Base-by-base conservation (phyloP, 2,888 invertebrate species). In the Dryobota labecula region DNA sequence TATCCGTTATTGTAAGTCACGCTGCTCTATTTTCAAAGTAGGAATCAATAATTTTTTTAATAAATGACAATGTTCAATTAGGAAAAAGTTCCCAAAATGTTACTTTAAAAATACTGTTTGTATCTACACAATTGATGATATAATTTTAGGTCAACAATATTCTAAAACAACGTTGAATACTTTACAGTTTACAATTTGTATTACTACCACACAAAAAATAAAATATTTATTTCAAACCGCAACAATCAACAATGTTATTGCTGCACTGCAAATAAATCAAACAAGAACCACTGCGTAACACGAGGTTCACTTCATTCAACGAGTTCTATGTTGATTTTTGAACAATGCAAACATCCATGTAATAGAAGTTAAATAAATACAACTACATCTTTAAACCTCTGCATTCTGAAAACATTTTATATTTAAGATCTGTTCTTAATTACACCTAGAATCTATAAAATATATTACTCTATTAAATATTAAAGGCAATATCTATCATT, bases 401-500 rank as follows among this genome's bases (percentile, higher is more conserved):
- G 91, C 90, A 92, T 90, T 92, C 90, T 92, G 90, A 91, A 94
- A 94, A 93, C 92, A 91, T 89, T 83, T 91, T 90, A 93, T 91
- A 91, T 89, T 92, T 94, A 92, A 92, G 91, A 94, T 92, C 91
- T 91, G 86, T 89, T 88, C 93, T 94, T 94, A 93, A 90, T 91
- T 91, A 93, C 86, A 88, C 89, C 93, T 94, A 94, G 91, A 92
- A 86, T 92, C 95, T 95, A 96, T 95, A 95, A 96, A 95, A 95
- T 95, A 95, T 96, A 95, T 96, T 95, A 94, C 94, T 96, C 94
- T 95, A 95, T 95, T 95, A 95, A 95, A 95, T 94, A 95, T 95
- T 96, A 95, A 95, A 96, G 95, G 96, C 95, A 96, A 96, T 94
- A 94, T 95, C 94, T 95, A 95, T 94, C 90, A 91, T 95, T 95